Conservation (phyloP, 2,888 invertebrate species). For the Pinctada fucata region DNA sequence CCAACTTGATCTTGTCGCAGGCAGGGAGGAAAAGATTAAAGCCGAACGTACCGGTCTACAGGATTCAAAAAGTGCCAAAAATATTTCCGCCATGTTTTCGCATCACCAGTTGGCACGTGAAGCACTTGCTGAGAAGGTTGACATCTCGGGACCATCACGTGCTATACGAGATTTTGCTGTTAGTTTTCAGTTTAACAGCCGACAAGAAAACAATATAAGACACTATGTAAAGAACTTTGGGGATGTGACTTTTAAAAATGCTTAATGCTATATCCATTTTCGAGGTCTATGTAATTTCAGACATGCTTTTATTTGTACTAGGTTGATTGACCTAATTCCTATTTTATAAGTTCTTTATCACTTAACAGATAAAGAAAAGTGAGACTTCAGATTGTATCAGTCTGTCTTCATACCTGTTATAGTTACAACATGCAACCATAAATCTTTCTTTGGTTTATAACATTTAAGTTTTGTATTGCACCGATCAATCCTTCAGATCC, state of each 20-base stretch:
- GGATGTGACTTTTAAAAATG: constrained; percentile 61
- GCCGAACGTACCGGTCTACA: constrained; percentile 58
- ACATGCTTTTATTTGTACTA: no score
- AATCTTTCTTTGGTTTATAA: no score
- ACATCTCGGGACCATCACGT: constrained; percentile 59
- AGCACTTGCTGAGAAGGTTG: constrained; percentile 55
- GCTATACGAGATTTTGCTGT: constrained; percentile 66
- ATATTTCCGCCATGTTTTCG: constrained; percentile 66
- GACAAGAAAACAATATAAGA: constrained; percentile 61
- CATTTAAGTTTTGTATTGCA: no score
- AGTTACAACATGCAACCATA: no score
- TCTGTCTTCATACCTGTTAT: no score
- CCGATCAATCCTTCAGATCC: no score
- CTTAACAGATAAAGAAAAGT: no score
- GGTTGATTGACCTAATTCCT: no score
- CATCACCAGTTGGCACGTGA: constrained; percentile 65
- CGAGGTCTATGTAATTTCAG: no score
- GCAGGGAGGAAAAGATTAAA: constrained; percentile 57
- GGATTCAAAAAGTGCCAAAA: constrained; percentile 62
- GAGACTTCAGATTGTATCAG: no score
- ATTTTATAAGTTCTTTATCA: no score
- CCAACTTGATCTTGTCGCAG: constrained; percentile 58
- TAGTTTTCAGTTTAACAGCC: constrained; percentile 67
- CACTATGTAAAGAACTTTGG: constrained; percentile 63
- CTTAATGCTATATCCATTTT: neutral